Evolutionary conservation across 2,888 invertebrate species (phyloP).

Genomic region (Trypoxylon attenuatum): DNA sequence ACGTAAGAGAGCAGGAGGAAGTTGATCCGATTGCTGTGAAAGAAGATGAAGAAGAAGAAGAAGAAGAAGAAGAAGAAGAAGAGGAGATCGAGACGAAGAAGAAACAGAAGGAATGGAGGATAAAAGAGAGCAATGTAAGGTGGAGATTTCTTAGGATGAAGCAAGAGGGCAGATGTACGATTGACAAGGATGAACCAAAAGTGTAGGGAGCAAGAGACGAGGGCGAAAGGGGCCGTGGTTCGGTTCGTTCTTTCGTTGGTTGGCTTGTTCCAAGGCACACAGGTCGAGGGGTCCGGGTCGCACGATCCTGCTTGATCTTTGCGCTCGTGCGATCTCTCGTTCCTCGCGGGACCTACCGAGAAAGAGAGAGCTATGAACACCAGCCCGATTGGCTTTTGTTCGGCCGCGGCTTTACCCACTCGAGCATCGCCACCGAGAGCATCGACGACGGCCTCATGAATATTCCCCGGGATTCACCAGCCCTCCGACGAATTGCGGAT

Average conservation of each 20-base stretch:
- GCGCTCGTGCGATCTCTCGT: conserved; percentile 72
- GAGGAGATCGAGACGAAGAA: conserved; percentile 4
- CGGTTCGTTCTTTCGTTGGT: conserved; percentile 49
- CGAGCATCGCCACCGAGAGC: background rate
- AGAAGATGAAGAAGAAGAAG: conserved; percentile 26
- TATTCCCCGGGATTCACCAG: background rate
- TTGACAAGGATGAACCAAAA: conserved; percentile 22
- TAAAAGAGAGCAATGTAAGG: too few relatives aligned
- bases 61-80: conserved; percentile 9
- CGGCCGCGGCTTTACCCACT: conserved; percentile 5
- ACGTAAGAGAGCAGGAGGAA: conserved; percentile 59
- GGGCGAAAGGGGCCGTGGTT: conserved; percentile 49
- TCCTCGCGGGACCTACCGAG: conserved; percentile 56
- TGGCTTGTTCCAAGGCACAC: conserved; percentile 52
- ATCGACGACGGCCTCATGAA: background rate
- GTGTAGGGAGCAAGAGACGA: conserved; percentile 46
- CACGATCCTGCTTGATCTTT: conserved; percentile 74
- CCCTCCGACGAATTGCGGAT: background rate
- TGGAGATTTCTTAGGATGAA: conserved; percentile 6
- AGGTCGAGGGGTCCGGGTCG: conserved; percentile 74
- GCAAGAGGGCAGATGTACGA: conserved; percentile 28
- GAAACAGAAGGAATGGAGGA: background rate
- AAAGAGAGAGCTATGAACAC: conserved; percentile 49
- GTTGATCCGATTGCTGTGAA: too few relatives aligned
- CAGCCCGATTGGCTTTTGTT: conserved; percentile 42